Percentiles rank a stretch among this genome's conserved stretches.
Evolutionary conservation across 2,888 invertebrate genomes (phyloP).

Genomic region (Synanthedon andrenaeformis): DNA sequence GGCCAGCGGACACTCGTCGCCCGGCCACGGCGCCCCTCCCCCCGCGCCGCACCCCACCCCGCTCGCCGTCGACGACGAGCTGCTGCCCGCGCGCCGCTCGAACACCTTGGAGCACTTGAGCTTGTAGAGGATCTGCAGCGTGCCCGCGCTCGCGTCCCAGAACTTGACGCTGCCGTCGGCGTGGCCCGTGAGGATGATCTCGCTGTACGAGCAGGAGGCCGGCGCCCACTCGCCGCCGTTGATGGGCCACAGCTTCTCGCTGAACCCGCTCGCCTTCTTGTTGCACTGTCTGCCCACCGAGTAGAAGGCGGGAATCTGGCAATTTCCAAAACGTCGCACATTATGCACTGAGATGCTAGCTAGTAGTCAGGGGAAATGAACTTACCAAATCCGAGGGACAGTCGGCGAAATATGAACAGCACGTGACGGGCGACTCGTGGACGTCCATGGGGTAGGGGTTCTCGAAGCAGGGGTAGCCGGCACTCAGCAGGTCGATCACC

Average conservation of each 20-base stretch:
- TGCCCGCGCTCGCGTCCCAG: conserved; percentile 98
- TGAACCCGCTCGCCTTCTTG: conserved; percentile 85
- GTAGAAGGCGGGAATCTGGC: conserved; percentile 89
- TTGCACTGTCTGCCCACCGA: conserved; percentile 86
- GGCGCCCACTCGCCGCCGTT: conserved; percentile 97
- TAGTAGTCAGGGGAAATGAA: background rate
- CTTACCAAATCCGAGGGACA: conserved; percentile 96
- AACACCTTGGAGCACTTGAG: conserved; percentile 91
- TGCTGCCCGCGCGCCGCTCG: conserved; percentile 29
- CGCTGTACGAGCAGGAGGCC: conserved; percentile 96
- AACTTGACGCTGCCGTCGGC: conserved; percentile 96
- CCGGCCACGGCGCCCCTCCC: conserved; percentile 22
- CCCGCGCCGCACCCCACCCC: background rate
- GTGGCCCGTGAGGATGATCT: conserved; percentile 97
- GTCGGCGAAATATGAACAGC: conserved; percentile 96
- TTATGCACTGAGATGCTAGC: background rate
- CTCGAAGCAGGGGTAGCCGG: conserved; percentile 98
- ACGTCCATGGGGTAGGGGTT: conserved; percentile 99
- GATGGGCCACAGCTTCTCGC: conserved; percentile 95
- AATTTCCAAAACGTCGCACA: conserved; percentile 2
- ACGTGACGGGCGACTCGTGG: conserved; percentile 98
- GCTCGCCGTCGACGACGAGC: conserved; percentile 2
- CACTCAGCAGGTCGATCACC: conserved; percentile 94
- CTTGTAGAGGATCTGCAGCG: conserved; percentile 96
- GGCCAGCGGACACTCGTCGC: conserved; percentile 89